phyloP scores from a whole-genome alignment of 2,113 vertebrate species.

The Clarias gariepinus region DNA sequence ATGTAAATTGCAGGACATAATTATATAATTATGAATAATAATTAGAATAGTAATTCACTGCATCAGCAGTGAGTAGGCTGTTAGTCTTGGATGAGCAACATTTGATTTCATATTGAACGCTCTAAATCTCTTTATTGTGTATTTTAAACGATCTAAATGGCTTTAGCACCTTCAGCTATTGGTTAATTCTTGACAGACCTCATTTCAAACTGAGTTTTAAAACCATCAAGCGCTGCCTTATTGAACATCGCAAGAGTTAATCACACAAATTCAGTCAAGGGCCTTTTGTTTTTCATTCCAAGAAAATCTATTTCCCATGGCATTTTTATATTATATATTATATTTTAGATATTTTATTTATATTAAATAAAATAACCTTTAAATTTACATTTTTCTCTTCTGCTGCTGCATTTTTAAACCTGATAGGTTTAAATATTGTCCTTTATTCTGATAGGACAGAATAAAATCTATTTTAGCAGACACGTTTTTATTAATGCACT shows the following conservation, averaged over 20 bases:
- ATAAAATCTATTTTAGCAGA: background rate
- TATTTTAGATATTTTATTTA: background rate
- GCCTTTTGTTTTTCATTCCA: constrained; percentile 2
- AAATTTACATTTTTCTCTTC: background rate
- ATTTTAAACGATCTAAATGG: constrained; percentile 23
- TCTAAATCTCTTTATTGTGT: constrained; percentile 18
- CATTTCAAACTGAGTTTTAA: constrained; percentile 16
- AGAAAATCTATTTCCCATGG: background rate
- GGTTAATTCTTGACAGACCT: constrained; percentile 1
- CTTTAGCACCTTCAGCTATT: constrained; percentile 28
- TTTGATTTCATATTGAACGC: constrained; percentile 19
- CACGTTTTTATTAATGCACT: background rate
- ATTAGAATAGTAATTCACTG: constrained; percentile 24
- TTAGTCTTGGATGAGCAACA: constrained; percentile 28
- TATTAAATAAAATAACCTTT: background rate
- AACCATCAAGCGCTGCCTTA: background rate
- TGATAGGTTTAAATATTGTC: too few relatives aligned
- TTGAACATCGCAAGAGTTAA: constrained; percentile 22
- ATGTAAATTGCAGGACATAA: constrained; percentile 24
- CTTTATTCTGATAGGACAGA: background rate
- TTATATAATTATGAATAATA: constrained; percentile 32
- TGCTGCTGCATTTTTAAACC: background rate
- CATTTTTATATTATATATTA: background rate
- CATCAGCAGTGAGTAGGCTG: constrained; percentile 29
- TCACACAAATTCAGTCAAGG: background rate